Percentiles rank a stretch among this genome's conserved stretches.
phyloP scores from a whole-genome alignment of 2,797 vertebrate genomes.

The Rhinella marina region DNA sequence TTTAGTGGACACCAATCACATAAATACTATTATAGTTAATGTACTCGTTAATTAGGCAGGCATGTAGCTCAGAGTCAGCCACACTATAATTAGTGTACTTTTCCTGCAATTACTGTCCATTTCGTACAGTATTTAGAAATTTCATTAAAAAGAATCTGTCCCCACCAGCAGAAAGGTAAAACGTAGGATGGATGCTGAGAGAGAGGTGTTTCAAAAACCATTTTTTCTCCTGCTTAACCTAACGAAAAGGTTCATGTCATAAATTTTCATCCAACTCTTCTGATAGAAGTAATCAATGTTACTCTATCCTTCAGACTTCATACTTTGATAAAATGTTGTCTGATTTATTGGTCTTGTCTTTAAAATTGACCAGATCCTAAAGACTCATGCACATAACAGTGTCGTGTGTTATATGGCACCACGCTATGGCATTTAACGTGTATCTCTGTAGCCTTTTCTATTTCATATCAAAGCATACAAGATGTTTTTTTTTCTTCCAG shows the following conservation, averaged over 20 bases:
- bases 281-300: no score
- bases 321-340: no score
- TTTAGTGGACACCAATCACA: slow-evolving; percentile 14
- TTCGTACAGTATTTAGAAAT: slow-evolving; percentile 4
- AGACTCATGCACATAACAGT: no score
- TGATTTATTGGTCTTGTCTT: no score
- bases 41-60: slow-evolving; percentile 28
- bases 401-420: no score
- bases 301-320: no score
- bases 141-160: not conserved
- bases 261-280: not conserved
- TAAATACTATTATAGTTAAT: slow-evolving; percentile 13
- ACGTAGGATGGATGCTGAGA: not conserved
- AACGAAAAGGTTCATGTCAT: not conserved
- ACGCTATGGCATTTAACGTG: no score
- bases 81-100: slow-evolving; percentile 19
- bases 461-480: no score
- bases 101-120: slow-evolving; percentile 11
- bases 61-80: not conserved
- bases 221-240: not conserved
- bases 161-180: not conserved
- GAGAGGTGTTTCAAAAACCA: not conserved
- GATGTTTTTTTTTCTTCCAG: no score
- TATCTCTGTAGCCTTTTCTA: no score
- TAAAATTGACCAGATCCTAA: no score